These are phyloP conservation scores for Dysdera silvatica DNA, from an alignment of 1,140 invertebrate species.

Conservation along the genomic window DNA sequence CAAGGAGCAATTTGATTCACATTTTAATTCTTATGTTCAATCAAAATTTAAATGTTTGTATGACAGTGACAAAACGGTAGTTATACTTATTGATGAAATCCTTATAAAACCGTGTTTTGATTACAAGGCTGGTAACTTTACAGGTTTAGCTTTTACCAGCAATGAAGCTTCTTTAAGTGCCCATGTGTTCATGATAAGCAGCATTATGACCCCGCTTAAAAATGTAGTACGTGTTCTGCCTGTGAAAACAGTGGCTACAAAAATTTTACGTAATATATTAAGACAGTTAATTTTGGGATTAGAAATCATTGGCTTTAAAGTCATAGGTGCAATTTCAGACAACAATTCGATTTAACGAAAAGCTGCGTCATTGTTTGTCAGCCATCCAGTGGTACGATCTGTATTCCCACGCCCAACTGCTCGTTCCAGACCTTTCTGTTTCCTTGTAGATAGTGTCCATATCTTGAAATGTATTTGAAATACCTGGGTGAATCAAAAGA, in stretches of 20 bases:
- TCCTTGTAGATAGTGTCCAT: slow-evolving; percentile 12
- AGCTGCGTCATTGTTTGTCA: slow-evolving; percentile 19
- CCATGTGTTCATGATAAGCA: slow-evolving; percentile 31
- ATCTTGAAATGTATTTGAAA: slow-evolving; percentile 14
- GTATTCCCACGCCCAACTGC: not conserved
- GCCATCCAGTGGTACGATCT: not conserved
- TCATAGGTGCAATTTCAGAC: slow-evolving; percentile 24
- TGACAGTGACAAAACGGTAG: not conserved
- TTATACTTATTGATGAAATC: slow-evolving; percentile 5
- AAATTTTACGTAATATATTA: slow-evolving; percentile 8
- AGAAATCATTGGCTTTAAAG: slow-evolving; percentile 5
- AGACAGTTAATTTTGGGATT: slow-evolving; percentile 24
- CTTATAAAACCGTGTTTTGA: slow-evolving; percentile 14
- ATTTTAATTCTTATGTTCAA: not conserved
- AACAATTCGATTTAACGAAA: slow-evolving; percentile 33
- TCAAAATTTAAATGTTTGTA: not conserved
- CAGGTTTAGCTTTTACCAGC: slow-evolving; percentile 25
- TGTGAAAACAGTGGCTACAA: slow-evolving; percentile 7
- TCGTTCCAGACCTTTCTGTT: not conserved
- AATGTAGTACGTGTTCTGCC: slow-evolving; percentile 27
- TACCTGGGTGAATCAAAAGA: slow-evolving; percentile 11
- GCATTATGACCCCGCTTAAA: slow-evolving; percentile 18
- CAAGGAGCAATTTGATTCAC: not conserved
- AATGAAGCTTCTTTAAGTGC: slow-evolving; percentile 22
- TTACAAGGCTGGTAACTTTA: slow-evolving; percentile 22